Evolutionary conservation across 2,113 vertebrate genomes (phyloP), one percentile per base, ranked within the genome.

Genomic region (Poicephalus meyeri): DNA sequence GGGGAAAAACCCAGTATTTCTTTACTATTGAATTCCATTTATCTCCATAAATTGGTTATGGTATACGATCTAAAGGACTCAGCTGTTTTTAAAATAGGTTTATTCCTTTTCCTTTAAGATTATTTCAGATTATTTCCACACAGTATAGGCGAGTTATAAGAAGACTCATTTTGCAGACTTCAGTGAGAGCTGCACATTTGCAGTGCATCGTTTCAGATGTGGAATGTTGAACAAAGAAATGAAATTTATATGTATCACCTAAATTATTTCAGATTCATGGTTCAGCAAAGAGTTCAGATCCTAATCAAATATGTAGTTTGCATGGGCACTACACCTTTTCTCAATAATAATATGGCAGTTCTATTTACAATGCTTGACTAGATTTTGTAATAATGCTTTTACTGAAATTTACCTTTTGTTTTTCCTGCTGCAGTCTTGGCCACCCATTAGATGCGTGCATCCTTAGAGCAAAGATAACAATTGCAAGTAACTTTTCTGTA

Each of bases 231-330:
- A 98, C 97, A 98, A 98, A 98, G 97, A 98, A 98, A 98, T 98
- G 97, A 98, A 97, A 98, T 98, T 98, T 98, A 98, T 98, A 98
- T 97, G 97, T 98, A 98, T 98, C 92, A 96, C 95, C 96, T 98
- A 98, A 98, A 98, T 98, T 98, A 98, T 98, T 98, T 98, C 81
- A 96, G 96, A 98, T 98, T 98, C 97, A 98, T 96, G 97, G 97
- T 98, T 98, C 98, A 98, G 96, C 96, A 95, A 97, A 97, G 97
- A 98, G 96, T 98, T 98, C 97, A 97, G 97, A 97, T 97, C 94
- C 89, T 98, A 98, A 98, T 98, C 97, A 98, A 98, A 98, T 98
- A 98, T 97, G 95, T 97, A 98, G 97, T 98, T 98, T 97, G 96
- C 97, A 97, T 97, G 97, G 87, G 91, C 94, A 97, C 93, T 97